Evolutionary conservation across 2,113 vertebrate species (phyloP).

Genomic region (Trogon surrucura): DNA sequence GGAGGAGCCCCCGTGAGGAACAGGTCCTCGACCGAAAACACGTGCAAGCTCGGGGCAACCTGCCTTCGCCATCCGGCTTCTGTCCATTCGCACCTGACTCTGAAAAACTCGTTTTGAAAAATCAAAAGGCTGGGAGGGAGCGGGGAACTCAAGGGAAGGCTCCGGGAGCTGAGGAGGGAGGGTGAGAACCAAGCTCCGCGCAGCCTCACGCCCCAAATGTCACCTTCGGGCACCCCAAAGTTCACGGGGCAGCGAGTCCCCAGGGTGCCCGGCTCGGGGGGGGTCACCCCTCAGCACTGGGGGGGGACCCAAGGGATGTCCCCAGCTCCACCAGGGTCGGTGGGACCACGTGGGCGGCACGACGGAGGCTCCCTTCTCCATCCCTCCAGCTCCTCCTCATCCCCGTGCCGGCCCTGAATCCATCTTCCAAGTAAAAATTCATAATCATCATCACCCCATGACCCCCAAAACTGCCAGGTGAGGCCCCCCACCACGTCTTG

Average conservation of each 20-base stretch:
- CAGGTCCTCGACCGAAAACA: not conserved
- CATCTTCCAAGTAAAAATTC: not conserved
- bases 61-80: fast-evolving
- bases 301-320: not conserved
- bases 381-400: not conserved
- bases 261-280: not conserved
- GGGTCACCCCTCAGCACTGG: not conserved
- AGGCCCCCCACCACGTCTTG: not conserved
- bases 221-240: not conserved
- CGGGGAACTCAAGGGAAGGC: not conserved
- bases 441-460: not conserved
- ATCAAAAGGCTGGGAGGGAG: not conserved
- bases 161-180: not conserved
- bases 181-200: fast-evolving
- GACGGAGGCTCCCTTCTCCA: not conserved
- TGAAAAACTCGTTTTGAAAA: not conserved
- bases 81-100: fast-evolving
- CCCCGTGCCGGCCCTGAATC: not conserved
- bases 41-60: not conserved
- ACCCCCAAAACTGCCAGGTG: not conserved
- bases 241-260: not conserved
- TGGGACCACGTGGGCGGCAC: not conserved
- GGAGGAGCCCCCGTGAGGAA: not conserved
- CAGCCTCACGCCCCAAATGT: not conserved
- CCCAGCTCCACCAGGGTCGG: not conserved